Evolutionary conservation across 1,140 invertebrate species (phyloP).

Genomic region (Drosophila gunungcola): DNA sequence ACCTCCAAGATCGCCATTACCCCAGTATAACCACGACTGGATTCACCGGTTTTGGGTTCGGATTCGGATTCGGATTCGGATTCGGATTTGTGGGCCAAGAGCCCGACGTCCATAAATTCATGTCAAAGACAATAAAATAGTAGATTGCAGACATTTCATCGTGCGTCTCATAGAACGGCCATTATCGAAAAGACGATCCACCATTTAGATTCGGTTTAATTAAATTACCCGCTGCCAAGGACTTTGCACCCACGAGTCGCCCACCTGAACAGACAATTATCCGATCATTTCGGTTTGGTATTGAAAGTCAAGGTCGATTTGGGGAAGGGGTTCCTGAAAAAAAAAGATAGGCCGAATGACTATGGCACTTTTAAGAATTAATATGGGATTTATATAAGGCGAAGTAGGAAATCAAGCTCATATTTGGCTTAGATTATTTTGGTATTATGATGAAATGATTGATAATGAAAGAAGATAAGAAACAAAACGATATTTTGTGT

Average conservation of each 20-base stretch:
- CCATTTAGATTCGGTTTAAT: slow-evolving; percentile 28
- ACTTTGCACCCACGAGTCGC: slow-evolving; percentile 31
- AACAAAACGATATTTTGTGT: too few species aligned
- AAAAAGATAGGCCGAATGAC: slow-evolving; percentile 1
- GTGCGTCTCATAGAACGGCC: neutral
- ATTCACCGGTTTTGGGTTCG: slow-evolving; percentile 2
- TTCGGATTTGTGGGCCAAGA: slow-evolving; percentile 13
- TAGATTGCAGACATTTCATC: slow-evolving; percentile 18
- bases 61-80: slow-evolving; percentile 1
- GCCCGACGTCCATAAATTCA: slow-evolving; percentile 36
- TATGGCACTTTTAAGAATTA: neutral
- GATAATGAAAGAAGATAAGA: neutral
- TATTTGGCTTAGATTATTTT: neutral
- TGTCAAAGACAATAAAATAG: slow-evolving; percentile 22
- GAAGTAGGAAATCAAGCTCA: neutral
- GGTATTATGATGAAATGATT: neutral
- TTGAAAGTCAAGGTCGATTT: slow-evolving; percentile 17
- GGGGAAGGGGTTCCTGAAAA: neutral
- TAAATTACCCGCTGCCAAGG: slow-evolving; percentile 33
- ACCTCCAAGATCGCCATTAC: neutral
- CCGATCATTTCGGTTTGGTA: slow-evolving; percentile 27
- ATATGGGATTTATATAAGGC: neutral
- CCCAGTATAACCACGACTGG: neutral
- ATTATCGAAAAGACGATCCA: slow-evolving; percentile 21
- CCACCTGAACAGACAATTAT: slow-evolving; percentile 48